Conservation (phyloP, 2,888 invertebrate species). For the Nineta flava region DNA sequence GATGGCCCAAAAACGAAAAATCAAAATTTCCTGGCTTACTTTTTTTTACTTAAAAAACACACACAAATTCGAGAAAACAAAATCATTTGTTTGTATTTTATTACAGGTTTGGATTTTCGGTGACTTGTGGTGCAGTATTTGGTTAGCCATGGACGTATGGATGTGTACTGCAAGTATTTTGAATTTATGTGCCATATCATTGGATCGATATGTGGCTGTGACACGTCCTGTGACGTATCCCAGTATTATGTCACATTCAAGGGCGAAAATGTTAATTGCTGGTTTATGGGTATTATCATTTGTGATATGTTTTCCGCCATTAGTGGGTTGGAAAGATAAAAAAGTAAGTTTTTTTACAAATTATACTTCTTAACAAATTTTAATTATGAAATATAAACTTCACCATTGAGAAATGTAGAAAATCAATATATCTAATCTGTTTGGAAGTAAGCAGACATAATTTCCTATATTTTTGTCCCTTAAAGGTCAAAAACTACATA, state of each 20-base stretch:
- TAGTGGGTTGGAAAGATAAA: constrained; percentile 83
- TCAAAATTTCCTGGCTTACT: no score
- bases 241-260: constrained; percentile 69
- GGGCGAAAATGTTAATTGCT: constrained; percentile 74
- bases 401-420: no score
- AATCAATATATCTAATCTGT: no score
- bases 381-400: no score
- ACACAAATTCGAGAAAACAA: no score
- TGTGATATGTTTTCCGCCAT: constrained; percentile 90
- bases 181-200: constrained; percentile 87
- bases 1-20: no score
- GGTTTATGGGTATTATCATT: constrained; percentile 93
- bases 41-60: no score
- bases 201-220: constrained; percentile 92
- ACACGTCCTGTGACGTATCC: constrained; percentile 94
- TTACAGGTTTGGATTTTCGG: constrained; percentile 92
- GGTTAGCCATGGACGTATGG: constrained; percentile 97
- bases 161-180: constrained; percentile 96
- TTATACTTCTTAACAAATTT: no score
- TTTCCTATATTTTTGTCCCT: no score
- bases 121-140: constrained; percentile 87
- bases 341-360: constrained; percentile 33
- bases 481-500: no score
- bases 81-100: constrained; percentile 3
- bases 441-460: no score